phyloP scores from a whole-genome alignment of 2,888 invertebrate genomes.

The Mimachlamys varia region DNA sequence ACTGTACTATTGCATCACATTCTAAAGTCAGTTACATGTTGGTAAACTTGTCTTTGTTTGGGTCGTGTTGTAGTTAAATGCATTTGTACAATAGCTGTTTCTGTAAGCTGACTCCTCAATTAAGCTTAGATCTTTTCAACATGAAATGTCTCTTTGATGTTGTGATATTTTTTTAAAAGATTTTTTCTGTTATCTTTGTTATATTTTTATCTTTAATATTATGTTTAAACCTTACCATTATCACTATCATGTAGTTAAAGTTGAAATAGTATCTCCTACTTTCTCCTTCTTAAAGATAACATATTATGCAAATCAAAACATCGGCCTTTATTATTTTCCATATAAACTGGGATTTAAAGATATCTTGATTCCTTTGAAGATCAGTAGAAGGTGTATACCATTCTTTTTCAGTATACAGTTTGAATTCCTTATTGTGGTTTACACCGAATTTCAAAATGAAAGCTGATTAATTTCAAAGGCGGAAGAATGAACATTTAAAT shows the following conservation, averaged over 20 bases:
- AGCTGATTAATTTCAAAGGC: no score
- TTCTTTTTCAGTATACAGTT: not conserved
- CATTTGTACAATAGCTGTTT: not conserved
- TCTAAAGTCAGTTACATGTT: not conserved
- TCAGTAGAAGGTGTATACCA: not conserved
- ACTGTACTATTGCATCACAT: no score
- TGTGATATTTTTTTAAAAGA: not conserved
- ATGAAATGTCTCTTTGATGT: conserved; percentile 24
- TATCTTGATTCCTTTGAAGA: not conserved
- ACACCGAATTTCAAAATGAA: not conserved
- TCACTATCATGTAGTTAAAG: not conserved
- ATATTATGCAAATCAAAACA: not conserved
- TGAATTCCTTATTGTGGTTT: not conserved
- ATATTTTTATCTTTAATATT: not conserved
- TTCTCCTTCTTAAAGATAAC: no score
- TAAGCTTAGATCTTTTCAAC: not conserved
- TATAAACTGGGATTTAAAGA: not conserved
- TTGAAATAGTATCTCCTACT: not conserved
- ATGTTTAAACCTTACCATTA: not conserved
- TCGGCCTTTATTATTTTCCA: not conserved
- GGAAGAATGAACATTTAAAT: no score
- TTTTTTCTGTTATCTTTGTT: not conserved
- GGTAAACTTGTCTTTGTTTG: not conserved
- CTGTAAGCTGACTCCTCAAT: not conserved
- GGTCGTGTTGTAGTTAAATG: not conserved